A percentile compares a stretch with the other conserved stretches of the same genome.
phyloP scores from a whole-genome alignment of 1,140 invertebrate species.

The Monomorium pharaonis region DNA sequence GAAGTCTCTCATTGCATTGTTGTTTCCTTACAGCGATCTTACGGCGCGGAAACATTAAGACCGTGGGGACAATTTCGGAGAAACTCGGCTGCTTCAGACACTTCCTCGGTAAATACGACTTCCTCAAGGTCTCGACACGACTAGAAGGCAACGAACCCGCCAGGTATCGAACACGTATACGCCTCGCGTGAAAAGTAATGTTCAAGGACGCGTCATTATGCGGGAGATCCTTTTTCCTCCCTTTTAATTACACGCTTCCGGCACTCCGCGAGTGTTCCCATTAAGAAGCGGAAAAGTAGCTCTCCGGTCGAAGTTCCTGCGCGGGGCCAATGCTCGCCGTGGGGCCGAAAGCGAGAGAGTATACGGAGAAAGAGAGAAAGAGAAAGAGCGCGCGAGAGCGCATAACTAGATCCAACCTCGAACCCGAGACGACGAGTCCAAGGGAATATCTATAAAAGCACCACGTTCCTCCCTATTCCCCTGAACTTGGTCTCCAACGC shows the following conservation, averaged over 20 bases:
- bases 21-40: neutral
- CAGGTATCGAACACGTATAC: slow-evolving; percentile 55
- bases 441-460: slow-evolving; percentile 80
- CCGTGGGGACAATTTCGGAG: slow-evolving; percentile 10
- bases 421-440: slow-evolving; percentile 65
- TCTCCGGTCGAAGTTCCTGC: slow-evolving; percentile 72
- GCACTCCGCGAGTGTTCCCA: slow-evolving; percentile 73
- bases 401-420: slow-evolving; percentile 56
- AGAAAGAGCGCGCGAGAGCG: slow-evolving; percentile 53
- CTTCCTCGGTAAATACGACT: slow-evolving; percentile 39
- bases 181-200: slow-evolving; percentile 61
- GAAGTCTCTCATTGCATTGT: neutral
- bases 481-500: slow-evolving; percentile 81
- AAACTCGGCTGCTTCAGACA: slow-evolving; percentile 37
- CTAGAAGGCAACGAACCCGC: slow-evolving; percentile 76
- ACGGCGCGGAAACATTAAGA: slow-evolving; percentile 14
- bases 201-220: slow-evolving; percentile 78
- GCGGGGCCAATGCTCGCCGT: slow-evolving; percentile 66
- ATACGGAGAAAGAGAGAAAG: neutral
- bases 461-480: slow-evolving; percentile 75
- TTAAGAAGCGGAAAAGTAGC: slow-evolving; percentile 66
- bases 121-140: slow-evolving; percentile 42
- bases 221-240: slow-evolving; percentile 68
- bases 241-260: slow-evolving; percentile 83
- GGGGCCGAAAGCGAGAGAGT: slow-evolving; percentile 54